These are phyloP conservation scores for Tridacna crocea DNA, from an alignment of 2,888 invertebrate genomes.

Conservation along the genomic window DNA sequence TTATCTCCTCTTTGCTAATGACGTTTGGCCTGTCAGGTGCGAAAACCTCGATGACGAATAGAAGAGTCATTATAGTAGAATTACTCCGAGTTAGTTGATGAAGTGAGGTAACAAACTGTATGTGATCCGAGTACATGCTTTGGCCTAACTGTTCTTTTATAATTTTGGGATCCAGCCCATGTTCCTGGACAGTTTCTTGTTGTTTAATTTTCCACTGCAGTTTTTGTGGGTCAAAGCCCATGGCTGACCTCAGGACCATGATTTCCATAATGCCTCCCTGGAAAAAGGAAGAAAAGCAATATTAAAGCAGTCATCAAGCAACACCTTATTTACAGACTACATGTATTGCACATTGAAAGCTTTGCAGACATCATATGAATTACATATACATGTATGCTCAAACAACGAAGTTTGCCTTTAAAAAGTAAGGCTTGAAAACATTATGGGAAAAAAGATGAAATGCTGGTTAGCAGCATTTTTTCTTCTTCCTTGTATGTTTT, in stretches of 20 bases:
- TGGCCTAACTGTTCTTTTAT: slow-evolving; percentile 71
- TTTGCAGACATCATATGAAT: no score
- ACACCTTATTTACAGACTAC: no score
- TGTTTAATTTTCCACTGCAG: slow-evolving; percentile 72
- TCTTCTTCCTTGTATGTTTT: no score
- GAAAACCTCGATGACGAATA: slow-evolving; percentile 84
- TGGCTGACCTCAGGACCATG: slow-evolving; percentile 84
- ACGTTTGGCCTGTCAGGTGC: slow-evolving; percentile 84
- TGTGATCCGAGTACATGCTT: slow-evolving; percentile 83
- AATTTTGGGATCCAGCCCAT: slow-evolving; percentile 67
- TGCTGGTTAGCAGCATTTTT: no score
- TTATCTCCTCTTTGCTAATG: slow-evolving; percentile 76
- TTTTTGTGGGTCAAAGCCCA: slow-evolving; percentile 81
- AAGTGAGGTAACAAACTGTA: slow-evolving; percentile 83
- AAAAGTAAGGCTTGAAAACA: no score
- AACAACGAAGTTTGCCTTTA: no score
- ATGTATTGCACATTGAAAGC: no score
- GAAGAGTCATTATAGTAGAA: slow-evolving; percentile 82
- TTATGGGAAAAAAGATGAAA: no score
- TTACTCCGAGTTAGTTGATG: slow-evolving; percentile 84
- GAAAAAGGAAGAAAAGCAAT: slow-evolving; percentile 26
- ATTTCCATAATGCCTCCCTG: slow-evolving; percentile 84
- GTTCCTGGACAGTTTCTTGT: slow-evolving; percentile 46
- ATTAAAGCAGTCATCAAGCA: no score
- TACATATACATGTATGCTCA: no score